These are phyloP conservation scores for Polydesmus complanatus DNA, from an alignment of 2,888 invertebrate genomes.

Conservation along the genomic window DNA sequence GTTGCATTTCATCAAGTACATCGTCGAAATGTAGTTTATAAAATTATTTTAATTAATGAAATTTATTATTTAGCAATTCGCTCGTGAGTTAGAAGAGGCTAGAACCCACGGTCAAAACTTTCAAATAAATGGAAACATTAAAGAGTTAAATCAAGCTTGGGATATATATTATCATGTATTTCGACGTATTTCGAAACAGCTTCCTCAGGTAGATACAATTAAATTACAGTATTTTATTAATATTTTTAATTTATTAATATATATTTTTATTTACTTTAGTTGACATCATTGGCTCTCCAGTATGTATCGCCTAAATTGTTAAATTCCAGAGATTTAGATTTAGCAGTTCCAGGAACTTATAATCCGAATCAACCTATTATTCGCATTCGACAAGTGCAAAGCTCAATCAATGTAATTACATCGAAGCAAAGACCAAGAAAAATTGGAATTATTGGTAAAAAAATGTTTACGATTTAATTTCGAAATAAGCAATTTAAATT, in stretches of 20 bases:
- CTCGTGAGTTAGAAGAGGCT: constrained; percentile 83
- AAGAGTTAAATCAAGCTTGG: constrained; percentile 97
- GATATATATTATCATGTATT: constrained; percentile 98
- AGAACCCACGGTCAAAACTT: constrained; percentile 83
- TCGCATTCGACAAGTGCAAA: constrained; percentile 76
- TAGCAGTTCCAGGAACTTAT: constrained; percentile 97
- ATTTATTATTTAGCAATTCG: constrained; percentile 53
- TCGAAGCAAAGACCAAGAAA: constrained; percentile 96
- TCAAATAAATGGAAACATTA: constrained; percentile 58
- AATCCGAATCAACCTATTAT: constrained; percentile 81
- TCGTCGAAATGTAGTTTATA: neutral
- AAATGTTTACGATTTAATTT: neutral
- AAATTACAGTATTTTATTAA: neutral
- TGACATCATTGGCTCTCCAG: constrained; percentile 79
- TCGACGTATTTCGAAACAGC: constrained; percentile 83
- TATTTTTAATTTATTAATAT: neutral
- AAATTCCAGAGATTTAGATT: constrained; percentile 76
- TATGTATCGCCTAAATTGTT: constrained; percentile 74
- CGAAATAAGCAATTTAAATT: too few species aligned
- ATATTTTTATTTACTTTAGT: constrained; percentile 35
- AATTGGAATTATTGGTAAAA: constrained; percentile 62
- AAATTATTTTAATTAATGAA: neutral
- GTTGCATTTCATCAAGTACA: constrained; percentile 76
- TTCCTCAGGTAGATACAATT: constrained; percentile 45
- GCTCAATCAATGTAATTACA: constrained; percentile 85